These are phyloP conservation scores for Ernsta delagoae DNA, from an alignment of 2,888 invertebrate genomes.

Conservation along the genomic window DNA sequence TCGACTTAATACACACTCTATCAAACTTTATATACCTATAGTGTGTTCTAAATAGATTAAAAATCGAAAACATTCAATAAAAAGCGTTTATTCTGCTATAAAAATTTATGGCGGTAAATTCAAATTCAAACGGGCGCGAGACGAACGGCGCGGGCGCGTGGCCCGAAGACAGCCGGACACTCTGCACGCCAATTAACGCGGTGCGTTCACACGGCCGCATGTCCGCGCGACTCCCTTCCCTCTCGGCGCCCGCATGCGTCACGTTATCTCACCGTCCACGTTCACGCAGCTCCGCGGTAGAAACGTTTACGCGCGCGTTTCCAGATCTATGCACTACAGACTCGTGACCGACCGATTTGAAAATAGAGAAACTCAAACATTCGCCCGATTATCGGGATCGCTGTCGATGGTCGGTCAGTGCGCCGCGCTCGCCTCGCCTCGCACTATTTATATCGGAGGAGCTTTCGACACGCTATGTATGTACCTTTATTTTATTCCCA, in stretches of 20 bases:
- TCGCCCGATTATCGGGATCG: slow-evolving; percentile 80
- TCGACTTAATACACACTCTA: background rate
- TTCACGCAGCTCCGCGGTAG: slow-evolving; percentile 50
- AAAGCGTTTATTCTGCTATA: slow-evolving; percentile 47
- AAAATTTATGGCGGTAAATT: slow-evolving; percentile 64
- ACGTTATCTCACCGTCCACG: slow-evolving; percentile 51
- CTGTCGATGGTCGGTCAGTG: slow-evolving; percentile 82
- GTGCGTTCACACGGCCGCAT: slow-evolving; percentile 73
- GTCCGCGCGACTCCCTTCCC: slow-evolving; percentile 56
- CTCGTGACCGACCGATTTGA: slow-evolving; percentile 70
- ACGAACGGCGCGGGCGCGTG: slow-evolving; percentile 56
- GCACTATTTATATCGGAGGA: slow-evolving; percentile 83
- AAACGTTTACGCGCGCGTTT: slow-evolving; percentile 64
- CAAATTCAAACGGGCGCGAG: slow-evolving; percentile 62
- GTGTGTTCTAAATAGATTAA: slow-evolving; percentile 39
- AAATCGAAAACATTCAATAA: slow-evolving; percentile 42
- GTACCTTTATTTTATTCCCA: slow-evolving; percentile 81
- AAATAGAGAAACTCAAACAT: slow-evolving; percentile 82
- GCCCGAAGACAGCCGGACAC: slow-evolving; percentile 75
- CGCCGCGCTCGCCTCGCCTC: slow-evolving; percentile 65
- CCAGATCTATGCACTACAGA: slow-evolving; percentile 46
- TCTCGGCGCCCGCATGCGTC: slow-evolving; percentile 50
- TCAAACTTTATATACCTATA: background rate
- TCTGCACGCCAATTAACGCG: slow-evolving; percentile 79
- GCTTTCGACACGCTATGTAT: slow-evolving; percentile 76